Evolutionary conservation across 2,797 vertebrate genomes (phyloP), one percentile per base, ranked within the genome.

Genomic region (Melanotaenia boesemani): DNA sequence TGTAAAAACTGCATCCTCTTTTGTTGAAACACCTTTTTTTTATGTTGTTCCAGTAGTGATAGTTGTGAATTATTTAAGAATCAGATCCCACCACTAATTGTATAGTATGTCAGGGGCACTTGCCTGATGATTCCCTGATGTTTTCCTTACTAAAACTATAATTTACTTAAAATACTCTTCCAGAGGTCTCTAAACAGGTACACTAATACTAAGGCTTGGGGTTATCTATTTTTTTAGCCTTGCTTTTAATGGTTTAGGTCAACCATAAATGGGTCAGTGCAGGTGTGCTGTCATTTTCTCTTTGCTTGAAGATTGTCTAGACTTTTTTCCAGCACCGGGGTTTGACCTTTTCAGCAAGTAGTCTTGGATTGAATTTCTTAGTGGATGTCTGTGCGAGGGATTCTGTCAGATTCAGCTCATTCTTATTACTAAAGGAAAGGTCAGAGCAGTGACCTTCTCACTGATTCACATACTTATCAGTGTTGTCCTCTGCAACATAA

Each of bases 11-110:
- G 18, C 5, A 36, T 80, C 63, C 15, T 46, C 26, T 57, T 55
- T 70, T 58, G 36, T 63, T 55, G 5, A 46, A 83, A 79, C 74
- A 76, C 70, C 28, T 30, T 22, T 76, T 34, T 50, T 70, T 76
- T 32, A 20, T 77, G 63, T 77, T 78, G 74, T 52, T 63, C 46
- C 73, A 60, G 61, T 65, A 59, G 44, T 50, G 66, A 9, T 67
- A 26, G 68, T 70, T 52, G 63, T 72, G 52, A 77, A 28, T 79
- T 81, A 74, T 79, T 87, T 72, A 82, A 82, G 67, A 84, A 80
- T 80, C 72, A 9, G 18, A 72, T 84, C 76, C 24, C 68, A 79
- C 83, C 84, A 85, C 84, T 84, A 87, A 87, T 83, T 85, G 55
- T 54, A 80, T 6, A 57, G 59, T 75, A 55, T 13, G 44, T 18